Base-by-base conservation (phyloP, 2,888 invertebrate species). In the Meta bourneti region DNA sequence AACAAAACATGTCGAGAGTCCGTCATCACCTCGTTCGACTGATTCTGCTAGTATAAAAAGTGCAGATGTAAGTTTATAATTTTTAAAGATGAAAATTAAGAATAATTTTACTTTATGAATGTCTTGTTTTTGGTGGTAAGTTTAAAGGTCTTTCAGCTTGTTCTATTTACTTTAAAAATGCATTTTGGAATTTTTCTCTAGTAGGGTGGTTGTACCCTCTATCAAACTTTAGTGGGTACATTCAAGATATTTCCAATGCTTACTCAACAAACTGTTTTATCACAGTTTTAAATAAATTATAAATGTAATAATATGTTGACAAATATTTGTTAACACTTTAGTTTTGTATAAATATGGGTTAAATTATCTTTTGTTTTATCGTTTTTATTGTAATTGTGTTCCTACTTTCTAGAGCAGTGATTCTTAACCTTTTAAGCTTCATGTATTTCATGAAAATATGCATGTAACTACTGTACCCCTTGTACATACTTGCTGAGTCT, bases 1-100 rank as follows among this genome's bases (percentile, higher is more conserved):
- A 77, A 8, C 54, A 19, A 86, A 61, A 71, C 70, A 7, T 70
- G 70, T 48, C 86, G 84, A 48, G 6, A 77, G 51, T 77, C 11
- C n/a, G 9, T 16, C 48, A 48, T 34, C 77, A 6, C 48, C 77
- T 77, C 48, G 48, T 49, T 49, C 77, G 13, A 77, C 48, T 49
- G 48, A 77, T 13, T n/a, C 51, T 48, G n/a, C 49, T 49, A 49
- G 51, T 77, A 49, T 13, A 7, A 34, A 34, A 49, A 51, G 48
- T 49, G 48, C 49, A 16, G 34, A 77, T 77, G 77, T 77, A 77
- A 77, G 77, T 77, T 49, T 11, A 49, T 11, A 72, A 19, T 19
- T 49, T 77, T 49, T 49, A 75, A 75, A n/a, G 34, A 34, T 34
- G 34, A 34, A 34, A 34, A 34, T 34, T 2, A 34, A 34, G 34